Evolutionary conservation across 1,140 invertebrate species (phyloP), one percentile per base, ranked within the genome.

Genomic region (Atta cephalotes): DNA sequence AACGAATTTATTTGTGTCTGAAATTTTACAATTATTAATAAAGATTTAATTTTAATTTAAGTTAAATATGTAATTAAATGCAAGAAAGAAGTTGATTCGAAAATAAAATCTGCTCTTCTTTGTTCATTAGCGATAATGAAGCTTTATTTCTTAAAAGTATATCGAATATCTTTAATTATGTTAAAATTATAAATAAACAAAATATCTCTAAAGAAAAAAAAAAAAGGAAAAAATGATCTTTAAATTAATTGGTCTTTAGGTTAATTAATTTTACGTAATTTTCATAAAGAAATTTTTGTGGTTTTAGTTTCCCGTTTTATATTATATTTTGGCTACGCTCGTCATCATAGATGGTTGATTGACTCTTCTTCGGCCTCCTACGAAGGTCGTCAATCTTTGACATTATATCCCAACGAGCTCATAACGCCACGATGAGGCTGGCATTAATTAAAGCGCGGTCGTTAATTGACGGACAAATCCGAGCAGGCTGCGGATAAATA

Each of bases 391-490:
- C 70, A 84, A 84, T 86, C 88, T 90, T 88, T 90, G 86, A 90
- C 86, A 88, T 90, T 90, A 85, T 90, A 85, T 90, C 80, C 45
- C 79, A 60, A 77, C 76, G 31, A 66, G 58, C 39, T 18, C 68
- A 62, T 31, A 53, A 58, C 28, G 62, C 14, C 63, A 21, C 35
- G 49, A 81, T 53, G 79, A 56, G 66, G 80, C 51, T 77, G 77
- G 88, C 70, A 89, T 88, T 88, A 90, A 90, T 90, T 90, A 90
- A 88, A 81, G 89, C 88, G 70, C 79, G 85, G 63, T 53, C 89
- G 89, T 90, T 90, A 90, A 90, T 90, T 86, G 89, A 90, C 76
- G 86, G 49, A 88, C 86, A 90, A 90, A 88, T 90, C 88, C 70
- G 66, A 78, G 9, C 58, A 63, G 70, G 86, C 74, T 49, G 39